These are phyloP conservation scores for Uria aalge DNA, from an alignment of 2,113 vertebrate genomes.

Conservation along the genomic window DNA sequence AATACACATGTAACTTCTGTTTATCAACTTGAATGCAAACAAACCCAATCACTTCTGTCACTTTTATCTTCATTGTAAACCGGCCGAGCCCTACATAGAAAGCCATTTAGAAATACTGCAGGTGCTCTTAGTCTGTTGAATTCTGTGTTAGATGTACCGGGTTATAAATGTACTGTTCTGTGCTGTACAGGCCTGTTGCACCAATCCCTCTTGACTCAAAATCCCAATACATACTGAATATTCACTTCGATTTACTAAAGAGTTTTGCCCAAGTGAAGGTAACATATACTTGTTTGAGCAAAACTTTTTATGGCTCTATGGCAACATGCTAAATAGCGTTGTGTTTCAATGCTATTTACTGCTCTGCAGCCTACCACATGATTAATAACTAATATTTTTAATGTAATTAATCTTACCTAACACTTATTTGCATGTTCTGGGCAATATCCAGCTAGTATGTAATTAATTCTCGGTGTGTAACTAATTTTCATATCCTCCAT, in stretches of 20 bases:
- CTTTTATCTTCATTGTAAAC: background rate
- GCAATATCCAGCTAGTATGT: background rate
- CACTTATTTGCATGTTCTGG: background rate
- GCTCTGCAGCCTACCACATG: background rate
- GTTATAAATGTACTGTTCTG: background rate
- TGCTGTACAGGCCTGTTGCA: background rate
- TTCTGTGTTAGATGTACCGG: background rate
- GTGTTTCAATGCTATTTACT: background rate
- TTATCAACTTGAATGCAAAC: conserved; percentile 19
- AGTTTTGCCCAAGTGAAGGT: background rate
- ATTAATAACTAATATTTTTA: background rate
- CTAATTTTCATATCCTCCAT: background rate
- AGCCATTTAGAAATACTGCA: background rate
- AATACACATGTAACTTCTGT: background rate
- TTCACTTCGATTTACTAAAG: background rate
- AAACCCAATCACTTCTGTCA: conserved; percentile 3
- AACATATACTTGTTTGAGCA: background rate
- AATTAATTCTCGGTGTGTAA: background rate
- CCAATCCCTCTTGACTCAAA: background rate
- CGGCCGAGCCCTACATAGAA: background rate
- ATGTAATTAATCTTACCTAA: background rate
- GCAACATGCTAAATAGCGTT: background rate
- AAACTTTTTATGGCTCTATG: background rate
- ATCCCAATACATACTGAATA: accelerated
- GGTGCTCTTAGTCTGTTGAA: background rate